Evolutionary conservation across 2,113 vertebrate species (phyloP), one percentile per base, ranked within the genome.

Genomic region (Seriola rivoliana): DNA sequence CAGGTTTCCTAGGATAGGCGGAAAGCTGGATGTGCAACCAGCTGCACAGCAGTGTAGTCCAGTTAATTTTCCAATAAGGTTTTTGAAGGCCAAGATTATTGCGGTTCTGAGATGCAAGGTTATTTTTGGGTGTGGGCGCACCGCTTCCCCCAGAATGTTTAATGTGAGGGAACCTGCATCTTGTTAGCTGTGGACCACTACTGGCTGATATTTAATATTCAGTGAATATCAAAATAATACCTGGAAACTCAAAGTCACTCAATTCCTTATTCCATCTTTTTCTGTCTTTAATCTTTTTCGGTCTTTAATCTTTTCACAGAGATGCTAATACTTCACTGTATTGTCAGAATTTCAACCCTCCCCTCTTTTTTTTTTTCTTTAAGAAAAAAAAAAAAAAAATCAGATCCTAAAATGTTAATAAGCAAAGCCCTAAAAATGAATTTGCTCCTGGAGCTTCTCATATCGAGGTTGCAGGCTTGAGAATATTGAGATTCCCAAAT

Each of bases 371-470:
- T 29, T 29, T 29, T 29, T 29, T 29, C 29, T 29, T 29, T 29
- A 29, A 29, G 2, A 29, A 29, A 2, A 29, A 25, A 2, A 2
- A 29, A 25, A 2, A 29, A 36, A 16, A 36, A 13, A 46, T 50
- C 40, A 16, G 10, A 69, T 76, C 9, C 17, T 83, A 3, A 72
- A 72, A 84, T 66, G 16, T 57, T 75, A 71, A 57, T 42, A 13
- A 64, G 40, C 40, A 29, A 32, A 55, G 8, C 50, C 8, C 50
- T 52, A n/a, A 29, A 59, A 50, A 68, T 63, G 21, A 57, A 55
- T 64, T 75, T 59, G 9, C 54, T 63, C 46, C 32, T 42, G 34
- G 25, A 54, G 66, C 14, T 69, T 80, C 64, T 69, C 66, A 23
- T 29, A 10, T 81, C 48, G 23, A 29, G 17, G 42, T 48, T 74